Conservation (phyloP, 2,113 vertebrate genomes). For the Ciconia stormi region DNA sequence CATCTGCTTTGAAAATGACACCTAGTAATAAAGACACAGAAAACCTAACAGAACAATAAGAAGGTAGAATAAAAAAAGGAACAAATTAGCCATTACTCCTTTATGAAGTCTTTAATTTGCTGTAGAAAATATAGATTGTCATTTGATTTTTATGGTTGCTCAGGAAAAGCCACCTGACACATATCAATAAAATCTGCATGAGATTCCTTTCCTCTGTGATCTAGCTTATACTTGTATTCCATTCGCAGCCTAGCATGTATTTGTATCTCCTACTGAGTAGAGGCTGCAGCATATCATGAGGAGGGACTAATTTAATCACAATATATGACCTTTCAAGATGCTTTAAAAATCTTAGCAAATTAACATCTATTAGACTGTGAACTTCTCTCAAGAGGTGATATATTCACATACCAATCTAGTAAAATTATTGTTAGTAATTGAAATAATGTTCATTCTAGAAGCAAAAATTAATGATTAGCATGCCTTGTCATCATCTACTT, state of each 20-base stretch:
- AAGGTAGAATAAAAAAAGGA: background rate
- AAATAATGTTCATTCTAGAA: background rate
- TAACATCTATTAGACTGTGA: background rate
- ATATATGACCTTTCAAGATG: background rate
- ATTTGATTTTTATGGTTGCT: background rate
- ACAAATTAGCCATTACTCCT: background rate
- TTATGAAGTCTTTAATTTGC: background rate
- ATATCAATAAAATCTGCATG: background rate
- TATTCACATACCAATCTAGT: background rate
- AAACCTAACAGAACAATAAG: background rate
- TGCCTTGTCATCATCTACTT: background rate
- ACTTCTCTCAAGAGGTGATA: background rate
- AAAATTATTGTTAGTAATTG: background rate
- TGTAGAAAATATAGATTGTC: background rate
- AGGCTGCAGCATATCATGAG: background rate
- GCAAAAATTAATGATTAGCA: background rate
- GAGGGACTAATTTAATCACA: background rate
- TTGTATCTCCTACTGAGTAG: background rate
- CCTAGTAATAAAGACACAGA: background rate
- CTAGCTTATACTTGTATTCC: background rate
- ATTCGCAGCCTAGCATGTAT: background rate
- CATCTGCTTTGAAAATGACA: background rate
- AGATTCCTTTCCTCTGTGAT: background rate
- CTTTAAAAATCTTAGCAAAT: background rate
- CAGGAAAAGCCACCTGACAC: background rate